These are phyloP conservation scores for Hystrix brachyura DNA, from an alignment of 2,113 vertebrate species.

Conservation along the genomic window DNA sequence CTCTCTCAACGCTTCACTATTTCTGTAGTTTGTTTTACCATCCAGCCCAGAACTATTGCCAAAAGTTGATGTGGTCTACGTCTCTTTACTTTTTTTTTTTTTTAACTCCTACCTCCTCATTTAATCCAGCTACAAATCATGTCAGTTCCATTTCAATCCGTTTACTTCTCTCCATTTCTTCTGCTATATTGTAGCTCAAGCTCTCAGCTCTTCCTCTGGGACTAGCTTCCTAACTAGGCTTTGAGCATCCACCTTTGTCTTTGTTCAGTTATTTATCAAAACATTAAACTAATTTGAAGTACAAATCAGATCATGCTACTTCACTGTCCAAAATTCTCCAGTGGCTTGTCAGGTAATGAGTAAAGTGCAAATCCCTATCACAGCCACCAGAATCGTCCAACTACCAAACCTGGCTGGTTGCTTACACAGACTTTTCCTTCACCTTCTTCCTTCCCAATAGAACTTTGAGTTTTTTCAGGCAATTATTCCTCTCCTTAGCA, in stretches of 20 bases:
- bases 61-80: not conserved
- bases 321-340: not conserved
- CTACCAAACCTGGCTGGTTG: not conserved
- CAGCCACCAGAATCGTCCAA: not conserved
- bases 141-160: not conserved
- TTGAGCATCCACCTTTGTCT: not conserved
- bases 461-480: not conserved
- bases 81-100: not conserved
- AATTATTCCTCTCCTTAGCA: not conserved
- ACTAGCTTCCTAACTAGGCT: not conserved
- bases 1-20: not conserved
- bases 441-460: not conserved
- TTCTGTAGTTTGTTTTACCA: slow-evolving; percentile 12
- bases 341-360: not conserved
- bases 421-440: not conserved
- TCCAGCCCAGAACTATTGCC: not conserved
- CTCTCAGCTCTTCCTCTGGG: not conserved
- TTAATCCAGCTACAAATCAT: not conserved
- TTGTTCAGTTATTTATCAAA: slow-evolving; percentile 17
- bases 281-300: slow-evolving; percentile 15
- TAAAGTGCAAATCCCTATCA: not conserved
- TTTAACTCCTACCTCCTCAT: not conserved
- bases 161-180: not conserved
- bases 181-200: not conserved
- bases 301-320: not conserved